Base-by-base conservation (phyloP, 2,797 vertebrate species). In the Sparus aurata region DNA sequence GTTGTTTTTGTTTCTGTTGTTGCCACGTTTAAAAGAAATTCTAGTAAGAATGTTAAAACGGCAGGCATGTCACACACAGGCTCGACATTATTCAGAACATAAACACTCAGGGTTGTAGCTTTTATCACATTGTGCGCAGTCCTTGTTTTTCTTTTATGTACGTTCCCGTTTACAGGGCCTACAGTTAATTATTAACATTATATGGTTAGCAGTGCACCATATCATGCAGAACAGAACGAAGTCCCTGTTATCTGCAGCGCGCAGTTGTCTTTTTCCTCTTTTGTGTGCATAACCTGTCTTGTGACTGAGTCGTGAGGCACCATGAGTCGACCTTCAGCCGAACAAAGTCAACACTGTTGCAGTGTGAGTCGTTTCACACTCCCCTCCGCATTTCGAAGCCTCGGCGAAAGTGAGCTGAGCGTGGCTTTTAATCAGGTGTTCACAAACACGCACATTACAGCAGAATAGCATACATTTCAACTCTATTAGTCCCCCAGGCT, bases 331-430 rank as follows among this genome's bases (percentile, higher is more conserved):
- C 75, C 83, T 83, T 87, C 70, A 77, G 79, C 80, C 16, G 3
- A 84, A 91, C 90, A 85, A 77, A 88, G 86, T 91, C 80, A 77
- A 73, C 80, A 64, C 61, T 85, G 77, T 78, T 47, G 57, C 61
- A 50, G 22, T 46, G 27, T 85, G 69, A 25, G 11, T 38, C 61
- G 4, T 13, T 50, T 62, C 15, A 20, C 63, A 25, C 43, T 53
- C 64, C 64, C 34, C 4, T 18, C 17, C 57, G 52, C 34, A 30
- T 53, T 69, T 1, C 45, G 20, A 73, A 16, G n/a, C 27, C 69
- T 52, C 50, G 46, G 68, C 50, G 0, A 69, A 83, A 69, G 22
- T 17, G 17, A 27, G 5, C 16, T 23, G 12, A 53, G 52, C 18
- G 15, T 66, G 27, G 2, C 52, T 30, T 6, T 17, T 41, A 10